A percentile compares a stretch with the other conserved stretches of the same genome.
These are phyloP conservation scores for Lepidiolamprologus cunningtoni DNA, from an alignment of 2,113 vertebrate genomes.

Conservation along the genomic window DNA sequence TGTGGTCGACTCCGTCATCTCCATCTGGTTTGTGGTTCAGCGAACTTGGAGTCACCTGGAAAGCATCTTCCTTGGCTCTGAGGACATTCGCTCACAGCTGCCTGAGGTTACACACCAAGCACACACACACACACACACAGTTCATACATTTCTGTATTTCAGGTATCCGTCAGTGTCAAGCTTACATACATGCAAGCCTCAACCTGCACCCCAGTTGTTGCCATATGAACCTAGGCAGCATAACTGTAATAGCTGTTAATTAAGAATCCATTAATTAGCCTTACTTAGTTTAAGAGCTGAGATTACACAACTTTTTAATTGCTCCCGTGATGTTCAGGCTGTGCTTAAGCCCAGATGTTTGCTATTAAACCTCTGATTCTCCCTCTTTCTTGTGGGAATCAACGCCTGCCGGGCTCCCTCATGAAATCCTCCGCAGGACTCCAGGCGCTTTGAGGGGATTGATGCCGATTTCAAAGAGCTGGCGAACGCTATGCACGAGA, in stretches of 20 bases:
- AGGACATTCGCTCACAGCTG: slow-evolving; percentile 88
- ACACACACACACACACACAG: background rate
- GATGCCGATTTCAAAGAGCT: slow-evolving; percentile 87
- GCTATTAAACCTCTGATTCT: slow-evolving; percentile 36
- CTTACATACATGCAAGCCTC: background rate
- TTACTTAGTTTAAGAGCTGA: slow-evolving; percentile 21
- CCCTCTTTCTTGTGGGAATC: background rate
- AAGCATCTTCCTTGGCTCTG: slow-evolving; percentile 93
- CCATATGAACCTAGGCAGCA: background rate
- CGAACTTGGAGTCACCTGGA: slow-evolving; percentile 89
- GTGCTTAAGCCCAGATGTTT: slow-evolving; percentile 56
- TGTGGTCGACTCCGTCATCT: slow-evolving; percentile 75
- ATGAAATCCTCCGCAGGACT: slow-evolving; percentile 75
- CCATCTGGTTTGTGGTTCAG: slow-evolving; percentile 93
- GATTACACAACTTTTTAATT: slow-evolving; percentile 39
- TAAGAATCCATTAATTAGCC: slow-evolving; percentile 14
- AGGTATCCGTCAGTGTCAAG: background rate
- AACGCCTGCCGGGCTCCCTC: background rate
- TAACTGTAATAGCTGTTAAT: slow-evolving; percentile 1
- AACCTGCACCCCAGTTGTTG: background rate
- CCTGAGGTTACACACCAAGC: slow-evolving; percentile 74
- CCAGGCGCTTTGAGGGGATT: slow-evolving; percentile 84
- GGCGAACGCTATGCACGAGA: slow-evolving; percentile 72
- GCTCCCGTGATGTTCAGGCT: slow-evolving; percentile 1
- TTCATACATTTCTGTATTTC: background rate